A percentile compares a stretch with the other conserved stretches of the same genome.
These are phyloP conservation scores for Propsilocerus akamusi DNA, from an alignment of 1,140 invertebrate genomes.

Conservation along the genomic window DNA sequence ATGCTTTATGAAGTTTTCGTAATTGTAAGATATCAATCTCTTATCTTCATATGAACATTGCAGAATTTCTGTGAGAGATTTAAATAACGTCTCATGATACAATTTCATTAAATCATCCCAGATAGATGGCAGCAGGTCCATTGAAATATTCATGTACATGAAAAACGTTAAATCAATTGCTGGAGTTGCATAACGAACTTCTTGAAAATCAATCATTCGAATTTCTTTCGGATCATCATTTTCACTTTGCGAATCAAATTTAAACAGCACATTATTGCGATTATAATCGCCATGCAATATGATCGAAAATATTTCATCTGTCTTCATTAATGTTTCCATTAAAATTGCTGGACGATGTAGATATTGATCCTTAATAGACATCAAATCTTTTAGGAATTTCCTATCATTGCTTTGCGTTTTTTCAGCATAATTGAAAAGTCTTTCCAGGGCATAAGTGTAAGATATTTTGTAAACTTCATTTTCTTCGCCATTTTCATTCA, in stretches of 20 bases:
- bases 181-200: conserved; percentile 17
- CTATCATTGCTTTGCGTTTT: conserved; percentile 5
- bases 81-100: conserved; percentile 8
- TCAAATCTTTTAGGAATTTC: conserved; percentile 7
- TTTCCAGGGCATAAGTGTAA: conserved; percentile 16
- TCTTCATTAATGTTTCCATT: conserved; percentile 13
- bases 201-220: conserved; percentile 20
- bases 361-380: conserved; percentile 10
- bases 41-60: not conserved
- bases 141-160: conserved; percentile 18
- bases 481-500: not conserved
- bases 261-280: conserved; percentile 21
- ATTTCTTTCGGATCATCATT: conserved; percentile 8
- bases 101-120: conserved; percentile 8
- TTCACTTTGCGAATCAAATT: conserved; percentile 9
- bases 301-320: conserved; percentile 14
- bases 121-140: conserved; percentile 6
- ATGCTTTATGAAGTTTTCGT: not conserved
- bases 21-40: not conserved
- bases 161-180: conserved; percentile 18
- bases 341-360: conserved; percentile 12
- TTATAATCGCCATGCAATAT: conserved; percentile 22
- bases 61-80: not conserved
- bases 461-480: conserved; percentile 11
- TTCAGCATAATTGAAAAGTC: conserved; percentile 17